Base-by-base conservation (phyloP, 64 coral and sea anemone genomes). In the Porites australiensis region DNA sequence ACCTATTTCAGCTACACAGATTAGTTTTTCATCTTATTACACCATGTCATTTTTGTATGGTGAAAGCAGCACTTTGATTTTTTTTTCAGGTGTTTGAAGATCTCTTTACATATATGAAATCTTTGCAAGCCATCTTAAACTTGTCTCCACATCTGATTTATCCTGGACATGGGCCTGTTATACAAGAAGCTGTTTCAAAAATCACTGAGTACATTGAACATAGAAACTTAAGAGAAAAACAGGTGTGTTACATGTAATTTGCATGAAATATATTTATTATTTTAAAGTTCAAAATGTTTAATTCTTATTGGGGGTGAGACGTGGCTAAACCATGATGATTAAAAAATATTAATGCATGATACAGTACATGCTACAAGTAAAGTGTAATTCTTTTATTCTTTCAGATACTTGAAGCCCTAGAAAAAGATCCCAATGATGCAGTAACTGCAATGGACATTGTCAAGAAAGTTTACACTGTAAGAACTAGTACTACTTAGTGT, bases 81-180 rank as follows among this genome's bases (percentile, higher is more conserved):
- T 80, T 71, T 6, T 69, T 82, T 16, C 88, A 99, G 98, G 91
- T 99, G 21, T 99, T 99, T 94, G 94, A 99, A 18, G 98, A 99
- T 82, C 88, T 99, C 5, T 91, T 91, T 55, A 88, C 90, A 0
- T 99, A 99, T 83, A 96, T 99, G 98, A 96, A 84, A 54, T 99
- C 98, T 10, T 73, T 99, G 20, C 81, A 91, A 2, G 88, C n/a
- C 15, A 90, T 98, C 59, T 78, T 96, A 18, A 58, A 84, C 53
- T 89, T 98, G 13, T 83, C 76, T 23, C 94, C 94, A 67, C 22
- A 62, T 67, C 4, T 91, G 27, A 93, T 98, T 27, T 98, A 96
- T 74, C 97, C 97, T 64, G 94, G 94, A n/a, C 97, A 98, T 88
- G 98, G 98, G 10, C 94, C 94, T n/a, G 94, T 99, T 4, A 74